Evolutionary conservation across 1,140 invertebrate genomes (phyloP).

Genomic region (Drosophila suzukii): DNA sequence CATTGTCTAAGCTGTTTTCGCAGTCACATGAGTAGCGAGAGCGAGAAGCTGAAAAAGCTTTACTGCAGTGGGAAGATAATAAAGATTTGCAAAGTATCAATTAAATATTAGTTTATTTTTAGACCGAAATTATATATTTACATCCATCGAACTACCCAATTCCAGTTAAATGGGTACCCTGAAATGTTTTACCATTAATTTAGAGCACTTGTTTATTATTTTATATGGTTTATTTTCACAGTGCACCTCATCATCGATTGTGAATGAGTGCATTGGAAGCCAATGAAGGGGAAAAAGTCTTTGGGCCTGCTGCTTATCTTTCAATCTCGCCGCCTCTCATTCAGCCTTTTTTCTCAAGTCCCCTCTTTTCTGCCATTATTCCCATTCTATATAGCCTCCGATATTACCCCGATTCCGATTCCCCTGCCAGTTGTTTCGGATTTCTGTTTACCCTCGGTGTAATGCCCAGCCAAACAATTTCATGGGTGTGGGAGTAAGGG

Average conservation of each 20-base stretch:
- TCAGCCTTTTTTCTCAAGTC: constrained; percentile 7
- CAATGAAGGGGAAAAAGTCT: constrained; percentile 46
- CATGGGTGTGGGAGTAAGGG: constrained; percentile 11
- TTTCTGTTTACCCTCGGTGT: constrained; percentile 65
- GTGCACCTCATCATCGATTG: constrained; percentile 21
- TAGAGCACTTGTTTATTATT: background rate
- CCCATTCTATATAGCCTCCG: background rate
- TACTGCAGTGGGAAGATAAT: background rate
- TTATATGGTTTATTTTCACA: constrained; percentile 5
- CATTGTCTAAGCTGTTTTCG: constrained; percentile 31
- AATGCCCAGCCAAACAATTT: constrained; percentile 46
- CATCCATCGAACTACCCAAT: too few relatives aligned
- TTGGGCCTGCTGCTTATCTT: constrained; percentile 37
- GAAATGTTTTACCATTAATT: too few relatives aligned
- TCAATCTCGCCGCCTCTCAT: constrained; percentile 36
- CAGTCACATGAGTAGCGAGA: constrained; percentile 34
- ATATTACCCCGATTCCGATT: constrained; percentile 19
- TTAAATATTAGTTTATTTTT: background rate
- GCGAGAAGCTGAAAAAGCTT: constrained; percentile 13
- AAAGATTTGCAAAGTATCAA: background rate
- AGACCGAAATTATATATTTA: background rate
- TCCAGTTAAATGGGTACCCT: background rate
- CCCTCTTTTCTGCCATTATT: background rate
- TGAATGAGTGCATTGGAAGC: constrained; percentile 41
- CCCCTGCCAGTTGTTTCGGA: constrained; percentile 40